A percentile compares a stretch with the other conserved stretches of the same genome.
These are phyloP conservation scores for Bergia puertoricense DNA, from an alignment of 92 coral and sea anemone species.

Conservation along the genomic window DNA sequence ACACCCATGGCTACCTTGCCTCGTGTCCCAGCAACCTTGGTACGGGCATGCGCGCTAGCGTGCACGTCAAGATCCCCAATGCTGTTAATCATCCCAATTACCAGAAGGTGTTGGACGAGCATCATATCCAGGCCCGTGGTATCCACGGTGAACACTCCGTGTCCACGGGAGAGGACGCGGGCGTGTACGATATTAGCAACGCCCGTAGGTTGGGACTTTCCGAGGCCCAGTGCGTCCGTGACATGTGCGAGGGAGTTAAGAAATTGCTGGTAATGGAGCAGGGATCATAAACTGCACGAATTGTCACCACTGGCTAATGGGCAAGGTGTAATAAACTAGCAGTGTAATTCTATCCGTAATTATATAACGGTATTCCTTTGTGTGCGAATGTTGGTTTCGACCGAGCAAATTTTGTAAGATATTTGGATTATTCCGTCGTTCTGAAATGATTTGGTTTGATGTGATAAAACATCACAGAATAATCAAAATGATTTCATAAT, in stretches of 20 bases:
- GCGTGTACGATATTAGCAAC: conserved; percentile 90
- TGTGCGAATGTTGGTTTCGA: background rate
- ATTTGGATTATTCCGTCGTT: background rate
- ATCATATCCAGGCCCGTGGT: conserved; percentile 83
- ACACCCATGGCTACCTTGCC: conserved; percentile 77
- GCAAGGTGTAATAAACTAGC: conserved; percentile 14
- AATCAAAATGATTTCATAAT: too few species aligned
- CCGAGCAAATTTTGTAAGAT: background rate
- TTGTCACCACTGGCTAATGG: background rate
- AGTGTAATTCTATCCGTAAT: background rate
- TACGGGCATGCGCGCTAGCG: conserved; percentile 94
- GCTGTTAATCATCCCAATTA: conserved; percentile 79
- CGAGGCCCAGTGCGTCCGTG: conserved; percentile 92
- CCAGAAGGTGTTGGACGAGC: conserved; percentile 80
- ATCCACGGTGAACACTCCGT: conserved; percentile 88
- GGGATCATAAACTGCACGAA: conserved; percentile 45
- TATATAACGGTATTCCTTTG: background rate
- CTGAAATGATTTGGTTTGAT: too few species aligned
- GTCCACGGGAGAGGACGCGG: conserved; percentile 85
- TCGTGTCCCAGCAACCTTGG: conserved; percentile 95
- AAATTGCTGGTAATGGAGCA: conserved; percentile 75
- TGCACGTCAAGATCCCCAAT: conserved; percentile 90
- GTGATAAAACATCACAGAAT: too few species aligned
- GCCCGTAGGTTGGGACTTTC: conserved; percentile 84
- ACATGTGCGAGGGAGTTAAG: conserved; percentile 95